Evolutionary conservation across 2,113 vertebrate genomes (phyloP).

Genomic region (Sander lucioperca): DNA sequence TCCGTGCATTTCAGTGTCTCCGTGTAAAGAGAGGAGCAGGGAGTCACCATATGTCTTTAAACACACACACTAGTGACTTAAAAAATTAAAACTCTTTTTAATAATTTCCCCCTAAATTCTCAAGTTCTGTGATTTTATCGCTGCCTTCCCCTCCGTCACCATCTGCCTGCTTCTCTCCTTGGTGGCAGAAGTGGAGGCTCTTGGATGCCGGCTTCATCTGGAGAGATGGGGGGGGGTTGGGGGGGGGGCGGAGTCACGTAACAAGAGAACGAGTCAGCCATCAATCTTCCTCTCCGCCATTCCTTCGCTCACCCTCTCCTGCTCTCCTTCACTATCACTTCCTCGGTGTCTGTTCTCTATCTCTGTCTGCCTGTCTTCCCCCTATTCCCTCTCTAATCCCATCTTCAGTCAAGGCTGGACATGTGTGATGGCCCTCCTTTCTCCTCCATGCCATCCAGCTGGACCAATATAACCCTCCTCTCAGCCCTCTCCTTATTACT

Average conservation of each 20-base stretch:
- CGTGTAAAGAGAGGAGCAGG: not conserved
- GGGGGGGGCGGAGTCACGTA: slow-evolving; percentile 8
- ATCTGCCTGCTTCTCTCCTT: slow-evolving; percentile 59
- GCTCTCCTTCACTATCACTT: slow-evolving; percentile 64
- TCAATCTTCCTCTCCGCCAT: slow-evolving; percentile 74
- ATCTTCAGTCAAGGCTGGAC: slow-evolving; percentile 58
- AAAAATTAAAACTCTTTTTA: not conserved
- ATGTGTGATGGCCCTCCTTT: slow-evolving; percentile 61
- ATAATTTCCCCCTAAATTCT: not conserved
- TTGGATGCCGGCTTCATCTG: slow-evolving; percentile 38
- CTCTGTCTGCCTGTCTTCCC: slow-evolving; percentile 44
- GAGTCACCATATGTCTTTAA: not conserved
- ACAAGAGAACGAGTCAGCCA: slow-evolving; percentile 70
- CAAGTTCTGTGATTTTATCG: slow-evolving; percentile 56
- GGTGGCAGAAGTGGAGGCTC: slow-evolving; percentile 28
- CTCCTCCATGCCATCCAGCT: slow-evolving; percentile 50
- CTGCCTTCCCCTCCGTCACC: slow-evolving; percentile 47
- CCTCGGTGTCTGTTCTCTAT: slow-evolving; percentile 61
- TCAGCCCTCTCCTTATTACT: slow-evolving; percentile 64
- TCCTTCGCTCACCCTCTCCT: slow-evolving; percentile 48
- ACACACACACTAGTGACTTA: not conserved
- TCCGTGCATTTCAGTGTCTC: not conserved
- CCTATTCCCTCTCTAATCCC: slow-evolving; percentile 62
- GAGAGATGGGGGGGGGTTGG: slow-evolving; percentile 5
- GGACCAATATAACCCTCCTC: slow-evolving; percentile 57